Base-by-base conservation (phyloP, 2,888 invertebrate genomes). In the Lasioglossum oenotherae region DNA sequence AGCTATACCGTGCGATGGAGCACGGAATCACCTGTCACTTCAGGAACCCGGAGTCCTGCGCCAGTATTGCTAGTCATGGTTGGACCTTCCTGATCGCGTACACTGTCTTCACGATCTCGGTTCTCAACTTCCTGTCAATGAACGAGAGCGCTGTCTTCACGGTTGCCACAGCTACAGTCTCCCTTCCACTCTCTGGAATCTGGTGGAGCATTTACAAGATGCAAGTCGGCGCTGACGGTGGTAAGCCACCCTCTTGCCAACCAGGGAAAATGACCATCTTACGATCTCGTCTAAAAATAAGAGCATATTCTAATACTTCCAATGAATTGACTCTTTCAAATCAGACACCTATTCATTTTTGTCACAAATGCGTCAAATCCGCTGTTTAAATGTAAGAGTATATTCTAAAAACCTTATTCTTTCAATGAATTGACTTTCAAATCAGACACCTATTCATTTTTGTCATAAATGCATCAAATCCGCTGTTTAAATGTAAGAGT, bases 161-260 rank as follows among this genome's bases (percentile, higher is more conserved):
- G 19, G 95, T 96, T 27, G 96, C 96, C 27, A 94, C 96, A 53
- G 95, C 96, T 81, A 96, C 96, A 31, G 95, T 95, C 27, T 95
- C 96, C 35, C 93, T 96, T 69, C 96, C 96, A 4, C 88, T 96
- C 14, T 95, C 96, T 57, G 96, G 96, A 27, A 95, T 96, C 86
- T 96, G 96, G 96, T 96, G 96, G 96, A 96, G 96, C 74, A 92
- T 96, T 74, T 96, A 96, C 90, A 95, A 95, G 86, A 95, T 96
- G 94, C 94, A 95, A 76, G 93, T 92, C 49, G 92, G 95, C 64
- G 88, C 92, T 41, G 93, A 94, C 78, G 95, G 95, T 85, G 95
- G 95, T 94, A 67, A 79, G 83, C 19, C 14, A 31, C 8, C 23
- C 4, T 35, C 31, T 31, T 10, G 23, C 19, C 67, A 19, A 31